Base-by-base conservation (phyloP, 2,797 vertebrate species). In the Zalophus californianus region DNA sequence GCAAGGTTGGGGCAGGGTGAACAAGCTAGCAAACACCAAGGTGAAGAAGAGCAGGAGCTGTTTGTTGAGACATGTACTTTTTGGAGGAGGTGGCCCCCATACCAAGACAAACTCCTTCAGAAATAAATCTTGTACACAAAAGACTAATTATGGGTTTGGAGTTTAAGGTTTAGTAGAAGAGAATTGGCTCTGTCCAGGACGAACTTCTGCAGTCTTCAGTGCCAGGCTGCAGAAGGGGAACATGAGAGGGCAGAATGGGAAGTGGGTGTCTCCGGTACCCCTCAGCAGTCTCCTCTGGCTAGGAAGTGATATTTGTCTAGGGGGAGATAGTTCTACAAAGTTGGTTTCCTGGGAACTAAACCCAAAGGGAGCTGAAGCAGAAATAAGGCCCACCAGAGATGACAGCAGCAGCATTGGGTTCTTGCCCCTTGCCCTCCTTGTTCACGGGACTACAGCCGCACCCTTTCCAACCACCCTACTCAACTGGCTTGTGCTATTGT, bases 81-180 rank as follows among this genome's bases (percentile, higher is more conserved):
- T 97, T 52, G 52, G 78, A 97, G 86, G 64, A 86, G 44, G n/a
- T 92, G 75, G 50, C 68, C 84, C 93, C 70, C 38, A 70, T 70
- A 88, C 86, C 72, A 96, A 95, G 79, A 84, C 72, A 94, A 94
- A 96, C 82, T 97, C 92, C 84, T 92, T 86, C 50, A 95, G 96
- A 96, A 97, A 93, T 83, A 93, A 94, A 90, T 86, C 77, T 66
- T 84, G 87, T 93, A 95, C 80, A 92, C 91, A 93, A 94, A 97
- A 95, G 66, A 95, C 83, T 96, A 94, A 96, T 93, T 91, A 83
- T 73, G 58, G 75, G 75, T 95, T 95, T 95, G 70, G 82, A 75
- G 70, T 97, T 95, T 91, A 89, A 52, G 54, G 11, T 88, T 96
- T 64, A 73, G 60, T 73, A 87, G 86, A 66, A 94, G 87, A 90